Base-by-base conservation (phyloP, 2,888 invertebrate species). In the Lasioglossum morio region DNA sequence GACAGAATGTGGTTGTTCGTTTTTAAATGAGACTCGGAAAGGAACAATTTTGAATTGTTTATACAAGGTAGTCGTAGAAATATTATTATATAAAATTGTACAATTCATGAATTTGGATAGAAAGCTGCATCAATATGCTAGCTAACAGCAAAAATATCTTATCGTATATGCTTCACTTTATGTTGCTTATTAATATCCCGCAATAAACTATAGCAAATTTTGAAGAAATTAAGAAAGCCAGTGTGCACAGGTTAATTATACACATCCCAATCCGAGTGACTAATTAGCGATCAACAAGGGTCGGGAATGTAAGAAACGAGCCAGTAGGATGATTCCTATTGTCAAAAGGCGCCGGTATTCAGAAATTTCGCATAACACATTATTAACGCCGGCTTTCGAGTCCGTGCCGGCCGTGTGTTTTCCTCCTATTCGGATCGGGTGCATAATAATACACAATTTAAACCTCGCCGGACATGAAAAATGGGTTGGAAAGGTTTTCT, bases 231-330 rank as follows among this genome's bases (percentile, higher is more conserved):
- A 66, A 34, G 8, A 30, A 30, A 7, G 7, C n/a, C 30, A 1
- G 34, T 7, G 27, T 7, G 27, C 14, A 63, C 30, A 16, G 7
- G 30, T 34, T 66, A 66, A 89, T 90, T 86, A 86, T 79, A 88
- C 76, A 63, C 77, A 84, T 84, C 80, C 66, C 72, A 23, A 73
- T 19, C 66, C 8, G 69, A 78, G 81, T 79, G 81, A 72, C 84
- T 90, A 90, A 89, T 90, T 87, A 85, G 70, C 34, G 76, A 77
- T 85, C 90, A 90, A 90, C 86, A 89, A 87, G 19, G 60, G 70
- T 34, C 19, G 43, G 14, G 34, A 10, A 19, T 40, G 19, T 66
- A 34, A 79, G 79, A 48, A 1, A 10, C 12, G 14, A 14, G 2
- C 27, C 27, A 27, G 27, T 27, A 27, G 27, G 60, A 27, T 60